Base-by-base conservation (phyloP, 2,797 vertebrate genomes). In the Mareca strepera region DNA sequence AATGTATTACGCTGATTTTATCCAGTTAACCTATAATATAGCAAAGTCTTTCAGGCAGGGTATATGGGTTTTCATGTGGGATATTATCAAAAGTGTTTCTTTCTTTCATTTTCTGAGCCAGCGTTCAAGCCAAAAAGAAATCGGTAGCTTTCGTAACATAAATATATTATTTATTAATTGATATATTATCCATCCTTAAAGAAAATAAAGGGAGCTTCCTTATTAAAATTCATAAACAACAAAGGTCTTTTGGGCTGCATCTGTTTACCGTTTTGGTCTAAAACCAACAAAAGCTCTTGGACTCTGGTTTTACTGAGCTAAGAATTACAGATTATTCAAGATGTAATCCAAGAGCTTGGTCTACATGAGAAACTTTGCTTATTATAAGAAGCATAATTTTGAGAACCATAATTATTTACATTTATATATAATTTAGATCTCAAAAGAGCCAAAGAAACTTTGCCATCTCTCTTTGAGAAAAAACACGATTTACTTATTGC, bases 201-300 rank as follows among this genome's bases (percentile, higher is more conserved):
- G 26, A 67, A 87, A 94, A 88, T 5, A 77, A 60, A 86, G n/a
- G 17, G 64, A 41, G 22, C 39, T 46, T 48, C 44, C 50, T 66
- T 56, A 41, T 9, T 84, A 82, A 8, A 31, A 18, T 44, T 77
- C 5, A 22, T 81, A 94, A 94, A 84, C 88, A 96, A 92, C 63
- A 86, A 62, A 70, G 83, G 56, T 92, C 81, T 93, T 90, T 79
- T 25, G 33, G 28, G 60, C 33, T 93, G 83, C 53, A 77, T 74
- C 64, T 85, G 14, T 67, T 82, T 46, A 46, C 28, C 22, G 5
- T 16, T 25, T 58, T 69, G 43, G 21, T 2, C 72, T 55, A 85
- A 74, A 4, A 3, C 72, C 23, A 7, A 26, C 28, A 33, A 4
- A 80, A 75, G 28, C n/a, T 72, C 20, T 17, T 64, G 35, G n/a